Conservation (phyloP, 2,113 vertebrate genomes). For the Xyrauchen texanus region DNA sequence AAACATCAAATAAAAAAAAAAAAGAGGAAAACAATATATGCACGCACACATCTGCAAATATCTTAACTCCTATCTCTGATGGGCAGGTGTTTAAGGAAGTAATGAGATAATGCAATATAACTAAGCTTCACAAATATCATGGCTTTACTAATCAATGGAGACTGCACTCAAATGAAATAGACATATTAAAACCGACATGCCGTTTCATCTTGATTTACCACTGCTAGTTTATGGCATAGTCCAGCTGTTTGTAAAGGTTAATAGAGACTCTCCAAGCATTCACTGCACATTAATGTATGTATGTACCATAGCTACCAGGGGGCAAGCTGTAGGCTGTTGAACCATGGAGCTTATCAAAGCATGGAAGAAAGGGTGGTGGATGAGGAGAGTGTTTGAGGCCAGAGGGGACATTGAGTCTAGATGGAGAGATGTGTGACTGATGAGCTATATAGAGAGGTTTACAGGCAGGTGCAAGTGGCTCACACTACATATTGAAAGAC, state of each 20-base stretch:
- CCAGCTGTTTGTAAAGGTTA: conserved; percentile 33
- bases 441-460: conserved; percentile 30
- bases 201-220: neutral
- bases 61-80: conserved; percentile 34
- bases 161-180: neutral
- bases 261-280: conserved; percentile 12
- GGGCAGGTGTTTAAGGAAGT: conserved; percentile 14
- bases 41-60: conserved; percentile 26
- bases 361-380: conserved; percentile 27
- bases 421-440: conserved; percentile 27
- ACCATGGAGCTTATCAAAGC: conserved; percentile 16
- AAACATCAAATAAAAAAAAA: neutral
- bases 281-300: conserved; percentile 4
- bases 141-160: conserved; percentile 2
- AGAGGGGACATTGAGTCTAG: neutral
- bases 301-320: neutral
- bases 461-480: neutral
- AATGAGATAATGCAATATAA: conserved; percentile 10
- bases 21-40: neutral
- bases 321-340: conserved; percentile 30
- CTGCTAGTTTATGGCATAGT: conserved; percentile 23
- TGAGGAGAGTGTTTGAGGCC: conserved; percentile 1
- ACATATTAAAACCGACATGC: conserved; percentile 13
- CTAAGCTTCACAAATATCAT: neutral
- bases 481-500: conserved; percentile 5